These are phyloP conservation scores for Oxyruncus cristatus DNA, from an alignment of 2,113 vertebrate species.

Conservation along the genomic window DNA sequence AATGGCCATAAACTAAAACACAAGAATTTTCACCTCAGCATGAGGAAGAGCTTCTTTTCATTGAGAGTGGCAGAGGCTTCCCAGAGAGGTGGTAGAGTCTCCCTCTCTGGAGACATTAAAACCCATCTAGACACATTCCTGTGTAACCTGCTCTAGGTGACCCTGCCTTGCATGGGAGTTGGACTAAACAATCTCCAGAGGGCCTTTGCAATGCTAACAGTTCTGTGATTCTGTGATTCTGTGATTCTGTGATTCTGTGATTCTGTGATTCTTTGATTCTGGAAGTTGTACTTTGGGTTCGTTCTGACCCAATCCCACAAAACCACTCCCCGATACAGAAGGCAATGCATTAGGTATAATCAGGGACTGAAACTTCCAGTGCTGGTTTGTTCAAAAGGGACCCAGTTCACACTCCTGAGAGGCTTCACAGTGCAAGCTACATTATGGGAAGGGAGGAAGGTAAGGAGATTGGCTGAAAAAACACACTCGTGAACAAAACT, in stretches of 20 bases:
- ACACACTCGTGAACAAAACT: neutral
- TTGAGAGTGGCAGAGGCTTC: neutral
- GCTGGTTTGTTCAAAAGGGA: neutral
- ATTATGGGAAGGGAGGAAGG: neutral
- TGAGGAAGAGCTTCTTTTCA: neutral
- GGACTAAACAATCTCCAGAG: neutral
- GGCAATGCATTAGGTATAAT: neutral
- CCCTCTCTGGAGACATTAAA: neutral
- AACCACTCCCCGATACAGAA: neutral
- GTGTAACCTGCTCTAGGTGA: neutral
- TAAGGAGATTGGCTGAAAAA: neutral
- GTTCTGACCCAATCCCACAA: accelerated
- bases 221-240: too few relatives aligned
- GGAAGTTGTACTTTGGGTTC: neutral
- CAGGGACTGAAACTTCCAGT: neutral
- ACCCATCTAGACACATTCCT: neutral
- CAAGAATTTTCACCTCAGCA: neutral
- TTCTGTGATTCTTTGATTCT: neutral
- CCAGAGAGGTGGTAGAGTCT: accelerated
- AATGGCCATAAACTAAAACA: neutral
- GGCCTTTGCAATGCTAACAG: neutral
- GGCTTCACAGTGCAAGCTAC: neutral
- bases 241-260: neutral
- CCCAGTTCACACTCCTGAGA: neutral
- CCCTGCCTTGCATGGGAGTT: accelerated